Evolutionary conservation across 2,113 vertebrate genomes (phyloP).

Genomic region (Morone chrysops): DNA sequence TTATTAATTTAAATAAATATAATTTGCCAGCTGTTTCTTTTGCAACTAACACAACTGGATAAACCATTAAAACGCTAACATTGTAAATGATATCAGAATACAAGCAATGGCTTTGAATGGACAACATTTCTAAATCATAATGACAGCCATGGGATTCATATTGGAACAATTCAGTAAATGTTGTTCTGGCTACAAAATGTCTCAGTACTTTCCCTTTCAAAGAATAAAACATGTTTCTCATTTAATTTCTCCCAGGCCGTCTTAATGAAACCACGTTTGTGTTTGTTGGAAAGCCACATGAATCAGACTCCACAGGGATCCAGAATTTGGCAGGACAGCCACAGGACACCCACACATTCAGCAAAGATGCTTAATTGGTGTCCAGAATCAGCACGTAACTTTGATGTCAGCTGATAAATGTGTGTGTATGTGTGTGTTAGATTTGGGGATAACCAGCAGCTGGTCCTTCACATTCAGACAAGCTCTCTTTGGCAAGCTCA

Average conservation of each 20-base stretch:
- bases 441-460: background rate
- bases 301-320: conserved; percentile 12
- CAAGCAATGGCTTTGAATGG: background rate
- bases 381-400: conserved; percentile 47
- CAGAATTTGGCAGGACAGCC: conserved; percentile 46
- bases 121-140: background rate
- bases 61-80: background rate
- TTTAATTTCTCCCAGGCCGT: background rate
- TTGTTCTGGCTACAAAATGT: background rate
- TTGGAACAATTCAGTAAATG: background rate
- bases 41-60: background rate
- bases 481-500: background rate
- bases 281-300: conserved; percentile 6
- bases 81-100: background rate
- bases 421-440: background rate
- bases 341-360: conserved; percentile 23
- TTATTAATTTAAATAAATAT: background rate
- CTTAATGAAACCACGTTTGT: conserved; percentile 15
- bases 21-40: background rate
- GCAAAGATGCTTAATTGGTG: conserved; percentile 43
- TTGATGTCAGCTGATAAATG: conserved; percentile 3
- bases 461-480: background rate
- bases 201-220: conserved; percentile 18
- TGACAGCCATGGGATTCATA: background rate
- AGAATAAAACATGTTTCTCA: conserved; percentile 1